phyloP scores from a whole-genome alignment of 2,113 vertebrate genomes.

The Columba livia region DNA sequence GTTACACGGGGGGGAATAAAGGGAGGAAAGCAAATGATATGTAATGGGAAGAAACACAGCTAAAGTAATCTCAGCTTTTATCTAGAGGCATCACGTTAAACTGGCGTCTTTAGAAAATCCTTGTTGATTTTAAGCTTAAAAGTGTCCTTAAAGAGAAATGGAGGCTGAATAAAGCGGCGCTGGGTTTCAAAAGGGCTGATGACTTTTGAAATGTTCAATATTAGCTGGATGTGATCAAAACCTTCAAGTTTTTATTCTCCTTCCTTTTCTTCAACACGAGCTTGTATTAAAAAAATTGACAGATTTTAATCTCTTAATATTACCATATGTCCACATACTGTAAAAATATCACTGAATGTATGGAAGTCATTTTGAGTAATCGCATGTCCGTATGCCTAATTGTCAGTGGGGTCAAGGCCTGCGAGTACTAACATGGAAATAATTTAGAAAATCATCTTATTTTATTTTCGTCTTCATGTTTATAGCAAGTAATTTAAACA shows the following conservation, averaged over 20 bases:
- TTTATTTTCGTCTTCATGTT: neutral
- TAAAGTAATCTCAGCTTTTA: neutral
- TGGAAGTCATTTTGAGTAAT: neutral
- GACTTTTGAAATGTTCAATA: neutral
- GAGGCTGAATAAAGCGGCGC: neutral
- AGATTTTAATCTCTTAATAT: constrained; percentile 2
- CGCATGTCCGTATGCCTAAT: neutral
- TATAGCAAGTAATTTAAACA: neutral
- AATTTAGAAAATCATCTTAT: neutral
- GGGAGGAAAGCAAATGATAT: rapidly evolving
- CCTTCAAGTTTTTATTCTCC: neutral
- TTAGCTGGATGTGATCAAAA: neutral
- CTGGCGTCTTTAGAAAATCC: neutral
- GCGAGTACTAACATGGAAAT: neutral
- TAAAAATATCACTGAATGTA: neutral
- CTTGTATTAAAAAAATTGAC: neutral
- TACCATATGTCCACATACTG: constrained; percentile 7
- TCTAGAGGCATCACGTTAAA: neutral
- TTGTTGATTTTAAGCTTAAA: neutral
- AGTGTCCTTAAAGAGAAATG: neutral
- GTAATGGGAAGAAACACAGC: rapidly evolving
- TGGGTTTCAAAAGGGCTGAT: neutral
- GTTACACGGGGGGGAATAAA: neutral
- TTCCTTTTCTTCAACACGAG: neutral
- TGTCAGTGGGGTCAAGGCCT: neutral